Conservation (phyloP, 2,797 vertebrate genomes). For the Malurus splendens region DNA sequence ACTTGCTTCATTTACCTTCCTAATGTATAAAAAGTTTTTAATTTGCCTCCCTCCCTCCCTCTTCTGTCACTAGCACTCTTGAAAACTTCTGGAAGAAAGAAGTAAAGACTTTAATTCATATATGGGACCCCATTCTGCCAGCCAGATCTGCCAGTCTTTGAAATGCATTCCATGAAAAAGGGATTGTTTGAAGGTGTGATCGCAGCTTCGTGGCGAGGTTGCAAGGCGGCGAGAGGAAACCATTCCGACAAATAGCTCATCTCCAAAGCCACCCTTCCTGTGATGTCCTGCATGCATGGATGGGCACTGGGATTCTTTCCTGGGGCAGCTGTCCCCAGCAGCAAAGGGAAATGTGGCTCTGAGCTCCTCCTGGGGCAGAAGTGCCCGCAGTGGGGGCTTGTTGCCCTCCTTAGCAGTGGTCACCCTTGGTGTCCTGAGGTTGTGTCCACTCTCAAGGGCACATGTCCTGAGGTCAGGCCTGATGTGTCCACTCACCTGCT, state of each 20-base stretch:
- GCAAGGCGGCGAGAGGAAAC: neutral
- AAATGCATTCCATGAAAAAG: slow-evolving; percentile 45
- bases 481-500: accelerated
- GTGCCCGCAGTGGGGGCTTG: accelerated
- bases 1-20: slow-evolving; percentile 58
- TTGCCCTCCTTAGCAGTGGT: neutral
- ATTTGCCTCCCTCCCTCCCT: slow-evolving; percentile 43
- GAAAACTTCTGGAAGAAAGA: slow-evolving; percentile 60
- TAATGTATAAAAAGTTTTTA: slow-evolving; percentile 63
- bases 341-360: accelerated
- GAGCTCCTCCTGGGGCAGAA: neutral
- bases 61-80: slow-evolving; percentile 54
- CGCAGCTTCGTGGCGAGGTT: neutral
- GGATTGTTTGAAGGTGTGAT: slow-evolving; percentile 35
- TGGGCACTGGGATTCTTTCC: neutral
- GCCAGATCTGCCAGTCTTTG: slow-evolving; percentile 46
- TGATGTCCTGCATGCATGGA: neutral
- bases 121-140: slow-evolving; percentile 64
- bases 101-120: slow-evolving; percentile 56
- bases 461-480: accelerated
- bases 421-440: too few species aligned
- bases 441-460: neutral
- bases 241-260: neutral
- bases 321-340: accelerated
- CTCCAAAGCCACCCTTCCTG: neutral